Conservation (phyloP, 2,888 invertebrate genomes). For the Mactromeris polynyma region DNA sequence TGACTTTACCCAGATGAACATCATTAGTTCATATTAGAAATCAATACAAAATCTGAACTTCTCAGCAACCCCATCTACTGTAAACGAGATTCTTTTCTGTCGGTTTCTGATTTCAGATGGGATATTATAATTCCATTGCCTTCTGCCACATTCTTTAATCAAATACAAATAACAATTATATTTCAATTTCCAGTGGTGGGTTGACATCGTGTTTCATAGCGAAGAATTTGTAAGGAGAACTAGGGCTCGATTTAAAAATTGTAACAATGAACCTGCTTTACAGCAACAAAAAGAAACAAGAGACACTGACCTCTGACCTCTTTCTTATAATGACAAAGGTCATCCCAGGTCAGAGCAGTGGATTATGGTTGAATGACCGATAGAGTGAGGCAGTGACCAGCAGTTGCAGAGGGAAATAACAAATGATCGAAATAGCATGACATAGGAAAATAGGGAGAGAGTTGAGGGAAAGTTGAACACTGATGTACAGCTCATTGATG, state of each 20-base stretch:
- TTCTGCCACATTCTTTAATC: not conserved
- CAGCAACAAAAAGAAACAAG: conserved; percentile 5
- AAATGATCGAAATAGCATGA: conserved; percentile 12
- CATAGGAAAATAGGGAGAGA: conserved; percentile 1
- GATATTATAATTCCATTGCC: not conserved
- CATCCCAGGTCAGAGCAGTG: conserved; percentile 9
- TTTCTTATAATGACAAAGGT: conserved; percentile 35
- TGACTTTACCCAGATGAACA: not conserved
- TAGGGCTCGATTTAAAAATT: not conserved
- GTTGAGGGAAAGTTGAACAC: conserved; percentile 5
- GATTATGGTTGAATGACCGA: conserved; percentile 20
- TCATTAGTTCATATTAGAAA: not conserved
- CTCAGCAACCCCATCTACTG: not conserved
- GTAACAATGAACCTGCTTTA: not conserved
- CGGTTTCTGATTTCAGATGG: not conserved
- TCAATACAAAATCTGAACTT: not conserved
- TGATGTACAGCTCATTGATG: not conserved
- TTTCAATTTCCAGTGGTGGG: not conserved
- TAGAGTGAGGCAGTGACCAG: not conserved
- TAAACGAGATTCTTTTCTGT: not conserved
- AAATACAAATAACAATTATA: not conserved
- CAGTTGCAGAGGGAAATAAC: conserved; percentile 22
- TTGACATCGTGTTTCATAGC: not conserved
- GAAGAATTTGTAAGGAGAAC: not conserved
- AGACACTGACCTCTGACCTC: conserved; percentile 35